phyloP scores from a whole-genome alignment of 2,888 invertebrate genomes.

The Sialis fuliginosa region DNA sequence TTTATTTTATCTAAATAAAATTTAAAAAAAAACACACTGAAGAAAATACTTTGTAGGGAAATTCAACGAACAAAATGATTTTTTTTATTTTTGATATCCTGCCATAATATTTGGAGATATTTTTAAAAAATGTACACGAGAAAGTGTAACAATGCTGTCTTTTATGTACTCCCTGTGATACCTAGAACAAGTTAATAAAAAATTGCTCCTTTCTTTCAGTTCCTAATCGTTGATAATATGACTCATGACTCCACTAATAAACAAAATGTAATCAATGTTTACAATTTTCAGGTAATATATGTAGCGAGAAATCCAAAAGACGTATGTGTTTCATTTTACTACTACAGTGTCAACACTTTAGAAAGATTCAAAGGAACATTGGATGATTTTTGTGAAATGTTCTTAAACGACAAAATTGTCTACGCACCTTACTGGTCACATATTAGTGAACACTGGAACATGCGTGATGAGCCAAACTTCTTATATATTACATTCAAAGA shows the following conservation, averaged over 20 bases:
- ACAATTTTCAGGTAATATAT: constrained; percentile 38
- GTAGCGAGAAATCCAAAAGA: constrained; percentile 57
- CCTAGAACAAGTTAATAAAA: too few species aligned
- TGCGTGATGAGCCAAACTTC: constrained; percentile 12
- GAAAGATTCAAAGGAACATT: constrained; percentile 33
- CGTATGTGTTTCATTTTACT: constrained; percentile 49
- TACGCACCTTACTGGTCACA: constrained; percentile 19
- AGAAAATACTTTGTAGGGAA: too few species aligned
- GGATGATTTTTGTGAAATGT: constrained; percentile 38
- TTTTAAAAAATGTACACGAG: too few species aligned
- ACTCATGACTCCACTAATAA: too few species aligned
- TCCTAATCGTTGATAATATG: too few species aligned
- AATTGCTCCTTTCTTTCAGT: too few species aligned
- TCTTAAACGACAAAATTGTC: constrained; percentile 35
- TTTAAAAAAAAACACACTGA: not conserved
- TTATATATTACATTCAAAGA: constrained; percentile 18
- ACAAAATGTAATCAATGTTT: not conserved
- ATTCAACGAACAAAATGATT: too few species aligned
- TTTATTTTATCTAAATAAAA: not conserved
- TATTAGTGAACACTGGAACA: constrained; percentile 15
- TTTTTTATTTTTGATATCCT: too few species aligned
- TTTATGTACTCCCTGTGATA: too few species aligned
- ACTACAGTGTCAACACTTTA: constrained; percentile 38
- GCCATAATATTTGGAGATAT: too few species aligned
- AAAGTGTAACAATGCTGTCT: too few species aligned